Evolutionary conservation across 2,888 invertebrate genomes (phyloP), one percentile per base, ranked within the genome.

Genomic region (Barypeithes pellucidus): DNA sequence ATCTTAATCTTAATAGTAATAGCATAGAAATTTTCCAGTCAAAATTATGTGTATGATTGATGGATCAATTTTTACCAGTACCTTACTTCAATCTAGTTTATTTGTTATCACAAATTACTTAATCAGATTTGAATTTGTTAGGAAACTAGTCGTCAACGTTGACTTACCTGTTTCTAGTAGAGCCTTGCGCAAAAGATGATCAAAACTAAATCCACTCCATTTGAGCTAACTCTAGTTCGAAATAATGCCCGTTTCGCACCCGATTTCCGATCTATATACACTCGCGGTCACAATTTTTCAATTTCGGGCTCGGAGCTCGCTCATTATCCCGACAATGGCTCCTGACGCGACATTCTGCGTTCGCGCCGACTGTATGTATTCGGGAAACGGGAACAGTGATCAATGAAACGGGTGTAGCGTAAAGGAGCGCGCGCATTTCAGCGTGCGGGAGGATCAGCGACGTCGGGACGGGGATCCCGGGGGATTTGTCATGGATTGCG

Each of bases 341-440:
- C 72, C 65, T 59, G 72, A 72, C 72, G 61, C 72, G 70, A 33
- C 69, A 60, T 72, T 72, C 68, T 75, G 75, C 72, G 69, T 75
- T 50, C 75, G 75, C 72, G 72, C 69, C 72, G 65, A 69, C 66
- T 79, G 70, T 63, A 54, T 73, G 36, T 50, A 63, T 22, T 76
- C 79, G 77, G 77, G 78, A 68, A 60, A 59, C 20, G 63, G 60
- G 72, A 61, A 59, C 62, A 62, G 83, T 86, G 87, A 87, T 87
- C 87, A 87, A 87, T 87, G 87, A 87, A 80, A 85, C 85, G 85
- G 84, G 85, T 85, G 85, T 84, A 84, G 84, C 82, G 75, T 75
- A 69, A 66, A 74, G 82, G 82, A 80, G 81, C 81, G 83, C 84
- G 84, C 83, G 83, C 84, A 84, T 82, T 81, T 59, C 75, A 72